Evolutionary conservation across 2,797 vertebrate genomes (phyloP), one percentile per base, ranked within the genome.

Genomic region (Oceanodroma leucorhoa): DNA sequence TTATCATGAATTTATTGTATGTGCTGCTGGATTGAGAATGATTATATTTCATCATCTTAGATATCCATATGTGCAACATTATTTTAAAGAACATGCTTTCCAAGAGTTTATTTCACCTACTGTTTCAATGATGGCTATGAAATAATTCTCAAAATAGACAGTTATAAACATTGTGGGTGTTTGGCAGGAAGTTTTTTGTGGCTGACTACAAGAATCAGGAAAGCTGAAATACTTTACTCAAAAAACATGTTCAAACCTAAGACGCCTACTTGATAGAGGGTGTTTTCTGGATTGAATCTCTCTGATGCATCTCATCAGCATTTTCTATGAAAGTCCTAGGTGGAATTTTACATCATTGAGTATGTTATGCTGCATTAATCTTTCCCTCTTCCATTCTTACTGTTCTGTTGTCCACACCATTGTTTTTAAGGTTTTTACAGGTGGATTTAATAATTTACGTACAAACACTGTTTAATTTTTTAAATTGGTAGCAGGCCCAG

Each of bases 101-200:
- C 58, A 61, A 61, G 38, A 67, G 24, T 65, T 87, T 50, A 79
- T 73, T 77, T 65, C 30, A 89, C 40, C 48, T 73, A 50, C 41
- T 83, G 32, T 88, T 92, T 70, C 40, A 87, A 57, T 54, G 60
- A 48, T 23, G 40, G 29, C 27, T 45, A 58, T n/a, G 58, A 62
- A 78, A 83, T 75, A 5, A 69, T 81, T 78, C 57, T 89, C 69
- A 71, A 34, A 90, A 83, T 54, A 89, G 34, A 75, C 43, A 58
- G 24, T 30, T 62, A 43, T 32, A 57, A 83, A 85, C 14, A 70
- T 36, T 67, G 18, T 43, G 72, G 12, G 12, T 66, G 65, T 92
- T 76, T 82, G 38, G 11, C 61, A 73, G 50, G 45, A 87, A 80
- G 10, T 9, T 91, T 93, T 94, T 81, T 57, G 69, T 83, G 57